These are phyloP conservation scores for Eristalis tenax DNA, from an alignment of 2,888 invertebrate genomes.

Conservation along the genomic window DNA sequence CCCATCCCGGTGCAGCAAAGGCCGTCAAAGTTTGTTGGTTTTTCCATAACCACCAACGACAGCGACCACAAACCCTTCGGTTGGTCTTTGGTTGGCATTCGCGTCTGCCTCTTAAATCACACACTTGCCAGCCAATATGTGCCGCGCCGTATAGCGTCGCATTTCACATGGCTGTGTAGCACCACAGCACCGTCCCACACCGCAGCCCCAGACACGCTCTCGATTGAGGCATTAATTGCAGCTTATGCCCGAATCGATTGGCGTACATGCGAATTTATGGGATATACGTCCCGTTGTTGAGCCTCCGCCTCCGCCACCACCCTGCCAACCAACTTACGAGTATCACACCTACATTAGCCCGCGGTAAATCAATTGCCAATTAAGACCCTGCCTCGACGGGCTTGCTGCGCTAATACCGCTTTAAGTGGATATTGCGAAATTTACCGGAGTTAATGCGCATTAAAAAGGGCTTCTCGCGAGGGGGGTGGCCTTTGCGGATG, in stretches of 20 bases:
- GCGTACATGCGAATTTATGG: conserved; percentile 49
- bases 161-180: not conserved
- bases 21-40: not conserved
- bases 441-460: conserved; percentile 67
- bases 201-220: not conserved
- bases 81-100: not conserved
- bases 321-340: conserved; percentile 24
- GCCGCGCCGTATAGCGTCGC: conserved; percentile 18
- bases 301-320: not conserved
- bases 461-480: conserved; percentile 53
- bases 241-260: conserved; percentile 65
- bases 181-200: not conserved
- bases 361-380: conserved; percentile 67
- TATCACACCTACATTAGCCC: conserved; percentile 66
- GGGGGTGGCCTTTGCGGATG: not conserved
- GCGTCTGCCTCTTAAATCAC: not conserved
- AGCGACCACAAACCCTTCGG: not conserved
- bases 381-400: conserved; percentile 37
- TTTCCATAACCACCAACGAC: not conserved
- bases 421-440: conserved; percentile 71
- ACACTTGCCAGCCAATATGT: not conserved
- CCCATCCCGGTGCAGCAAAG: not conserved
- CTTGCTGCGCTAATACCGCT: conserved; percentile 51
- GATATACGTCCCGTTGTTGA: conserved; percentile 14
- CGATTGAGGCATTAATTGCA: conserved; percentile 56